Base-by-base conservation (phyloP, 2,113 vertebrate genomes). In the Cervus canadensis region DNA sequence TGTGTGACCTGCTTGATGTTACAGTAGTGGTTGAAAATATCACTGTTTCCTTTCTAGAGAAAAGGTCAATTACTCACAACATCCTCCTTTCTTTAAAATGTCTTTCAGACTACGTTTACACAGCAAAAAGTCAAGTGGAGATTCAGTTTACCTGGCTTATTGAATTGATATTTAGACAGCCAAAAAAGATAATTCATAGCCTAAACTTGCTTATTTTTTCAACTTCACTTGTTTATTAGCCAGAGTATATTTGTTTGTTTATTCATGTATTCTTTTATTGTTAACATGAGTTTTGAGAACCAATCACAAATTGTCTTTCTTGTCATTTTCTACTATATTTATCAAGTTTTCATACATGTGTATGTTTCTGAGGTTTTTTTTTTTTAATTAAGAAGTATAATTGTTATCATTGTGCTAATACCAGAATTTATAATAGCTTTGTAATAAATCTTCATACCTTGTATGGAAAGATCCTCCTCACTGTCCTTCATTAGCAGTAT, bases 111-210 rank as follows among this genome's bases (percentile, higher is more conserved):
- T 96, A 23, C 11, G 7, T 93, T 97, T 96, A 96, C 13, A 84
- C 52, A 67, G 45, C 30, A 62, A 89, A 97, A 97, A 97, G 62
- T 97, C 95, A 97, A 97, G 88, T 93, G 74, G 52, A 74, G 52
- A 93, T 64, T 82, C 71, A 83, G 59, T 78, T 88, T 84, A 90
- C 45, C 23, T 74, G 43, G 85, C 83, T 84, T 93, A 82, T 48
- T 84, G 45, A 82, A 86, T 67, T 90, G 79, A 88, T 92, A 93
- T 64, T 93, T 74, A 79, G 71, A 48, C 2, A 30, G 7, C 3
- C 52, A 28, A 33, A 83, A 74, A 64, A 54, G 59, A 67, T 50
- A 50, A 96, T 89, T 79, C 56, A 45, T 25, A 92, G 17, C 12
- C 2, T 86, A 76, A 95, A 52, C 36, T 33, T 90, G n/a, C 13